Evolutionary conservation across 2,888 invertebrate genomes (phyloP), one percentile per base, ranked within the genome.

Genomic region (Pachycephus smyrnensis): DNA sequence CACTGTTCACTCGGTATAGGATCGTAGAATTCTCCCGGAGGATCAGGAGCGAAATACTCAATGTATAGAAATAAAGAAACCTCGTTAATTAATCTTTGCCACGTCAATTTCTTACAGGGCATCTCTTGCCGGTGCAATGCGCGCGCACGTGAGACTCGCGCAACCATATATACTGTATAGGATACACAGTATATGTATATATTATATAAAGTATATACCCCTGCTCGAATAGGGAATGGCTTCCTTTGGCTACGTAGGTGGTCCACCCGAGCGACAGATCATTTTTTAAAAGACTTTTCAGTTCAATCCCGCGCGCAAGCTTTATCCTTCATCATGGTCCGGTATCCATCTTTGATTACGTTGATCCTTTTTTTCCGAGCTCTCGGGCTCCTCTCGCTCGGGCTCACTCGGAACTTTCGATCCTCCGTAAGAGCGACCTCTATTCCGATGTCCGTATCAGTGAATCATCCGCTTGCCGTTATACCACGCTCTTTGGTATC

Each of bases 201-300:
- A 55, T 55, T 23, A 55, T 23, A 55, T 55, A 23, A 6, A 55
- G 55, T 23, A 23, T 55, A 55, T 55, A 55, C 9, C 23, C 9
- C 23, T 55, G 55, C 55, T 55, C 23, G 6, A 55, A 71, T 71
- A 71, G 71, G 71, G 71, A 71, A 71, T 33, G 71, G 55, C 76
- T 76, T 76, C 77, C 55, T 75, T 55, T 9, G 23, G 82, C 86
- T 79, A 82, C 85, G 82, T 84, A 86, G 87, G 88, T 88, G 88
- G 87, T 86, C 87, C 78, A 71, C 79, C 79, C 81, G 80, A 78
- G 83, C 81, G 81, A 79, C 76, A 76, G 84, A 84, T 84, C 85
- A 86, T 88, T 87, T 86, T 86, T 88, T 84, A 82, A 86, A 82
- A 82, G 83, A 83, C 81, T 86, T 85, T 86, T 81, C 84, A 82